Evolutionary conservation across 2,888 invertebrate genomes (phyloP), one percentile per base, ranked within the genome.

Genomic region (Limnephilus rhombicus): DNA sequence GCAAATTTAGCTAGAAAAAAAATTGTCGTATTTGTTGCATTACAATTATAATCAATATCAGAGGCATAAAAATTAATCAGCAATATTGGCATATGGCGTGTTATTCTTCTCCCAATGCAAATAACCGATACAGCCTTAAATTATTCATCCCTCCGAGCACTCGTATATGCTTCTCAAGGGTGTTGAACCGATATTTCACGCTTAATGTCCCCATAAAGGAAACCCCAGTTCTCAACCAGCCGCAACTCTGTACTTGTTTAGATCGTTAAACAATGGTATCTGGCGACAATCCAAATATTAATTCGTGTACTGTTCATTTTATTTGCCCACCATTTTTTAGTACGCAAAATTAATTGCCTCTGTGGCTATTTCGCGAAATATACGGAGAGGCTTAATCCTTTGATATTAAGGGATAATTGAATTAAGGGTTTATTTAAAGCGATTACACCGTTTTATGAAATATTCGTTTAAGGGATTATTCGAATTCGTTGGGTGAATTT

Each of bases 261-360:
- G 68, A 29, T 45, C 80, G 37, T 80, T 89, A 89, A 24, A 88
- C 80, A 24, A 24, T 53, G 31, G 18, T 88, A 34, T 80, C 88
- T 89, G 88, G 88, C 88, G 24, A 37, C 88, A 89, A 37, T 89
- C 80, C 88, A 89, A 89, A 89, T 89, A 34, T 89, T n/a, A 89
- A 89, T 89, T 89, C 80, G 3, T 80, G 24, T 68, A 68, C 11
- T 24, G 2, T 24, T 68, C 68, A 9, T 68, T 68, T 68, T 68
- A 68, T 68, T 68, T 68, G n/a, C 68, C 68, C 24, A 68, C 68
- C 68, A 68, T 68, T 68, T 68, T 41, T 68, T 68, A 68, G 68
- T 68, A n/a, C 68, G 68, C 68, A 68, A 68, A 53, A 68, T 68
- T 68, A 68, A 68, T 68, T 68, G 68, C 68, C 68, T 68, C 11